These are phyloP conservation scores for Drosophila mimetica DNA, from an alignment of 2,888 invertebrate species.

Conservation along the genomic window DNA sequence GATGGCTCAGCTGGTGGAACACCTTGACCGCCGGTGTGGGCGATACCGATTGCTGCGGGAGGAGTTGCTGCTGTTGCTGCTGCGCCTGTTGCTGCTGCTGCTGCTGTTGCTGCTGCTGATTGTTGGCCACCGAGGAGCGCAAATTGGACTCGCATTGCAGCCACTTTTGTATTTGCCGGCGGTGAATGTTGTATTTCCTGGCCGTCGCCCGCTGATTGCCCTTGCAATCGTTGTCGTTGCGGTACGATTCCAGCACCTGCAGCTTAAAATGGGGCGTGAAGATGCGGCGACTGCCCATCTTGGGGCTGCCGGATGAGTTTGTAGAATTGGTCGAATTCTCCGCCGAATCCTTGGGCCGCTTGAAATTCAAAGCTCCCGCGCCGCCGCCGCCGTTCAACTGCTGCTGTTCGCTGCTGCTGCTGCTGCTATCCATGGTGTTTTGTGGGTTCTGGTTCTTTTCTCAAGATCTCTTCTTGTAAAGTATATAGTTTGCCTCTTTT, in stretches of 20 bases:
- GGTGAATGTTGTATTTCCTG: conserved; percentile 94
- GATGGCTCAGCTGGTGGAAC: conserved; percentile 59
- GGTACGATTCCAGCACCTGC: conserved; percentile 94
- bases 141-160: conserved; percentile 92
- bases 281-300: conserved; percentile 93
- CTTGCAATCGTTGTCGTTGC: conserved; percentile 93
- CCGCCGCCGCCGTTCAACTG: conserved; percentile 1
- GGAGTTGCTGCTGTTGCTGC: conserved; percentile 26
- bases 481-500: not conserved
- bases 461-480: not conserved
- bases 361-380: conserved; percentile 28
- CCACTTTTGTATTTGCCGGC: conserved; percentile 96
- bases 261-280: conserved; percentile 95
- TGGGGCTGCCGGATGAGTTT: conserved; percentile 72
- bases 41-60: conserved; percentile 30
- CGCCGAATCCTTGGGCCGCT: conserved; percentile 30
- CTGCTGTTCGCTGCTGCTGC: conserved; percentile 30
- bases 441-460: not conserved
- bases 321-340: conserved; percentile 8
- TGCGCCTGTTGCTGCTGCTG: conserved; percentile 41
- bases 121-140: conserved; percentile 89
- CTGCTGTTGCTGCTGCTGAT: conserved; percentile 75
- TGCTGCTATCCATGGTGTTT: conserved; percentile 37
- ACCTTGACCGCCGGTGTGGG: conserved; percentile 52
- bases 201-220: conserved; percentile 96